phyloP scores from a whole-genome alignment of 2,797 vertebrate species.

The Columba guinea region DNA sequence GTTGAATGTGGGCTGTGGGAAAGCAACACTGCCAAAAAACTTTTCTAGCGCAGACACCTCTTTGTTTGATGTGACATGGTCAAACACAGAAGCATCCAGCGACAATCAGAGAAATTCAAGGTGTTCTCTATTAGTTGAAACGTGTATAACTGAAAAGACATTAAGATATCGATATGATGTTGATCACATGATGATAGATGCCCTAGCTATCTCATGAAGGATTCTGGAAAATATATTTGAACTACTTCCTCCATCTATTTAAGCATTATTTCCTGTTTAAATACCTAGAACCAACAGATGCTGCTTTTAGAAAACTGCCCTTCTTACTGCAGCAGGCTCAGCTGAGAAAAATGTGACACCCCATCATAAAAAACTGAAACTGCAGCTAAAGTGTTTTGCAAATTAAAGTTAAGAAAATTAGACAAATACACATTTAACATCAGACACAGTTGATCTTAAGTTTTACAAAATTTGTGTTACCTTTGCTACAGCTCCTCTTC shows the following conservation, averaged over 20 bases:
- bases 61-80: background rate
- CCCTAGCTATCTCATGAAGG: background rate
- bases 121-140: background rate
- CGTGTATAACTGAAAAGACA: background rate
- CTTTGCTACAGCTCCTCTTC: background rate
- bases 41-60: background rate
- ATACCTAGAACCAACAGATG: background rate
- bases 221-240: background rate
- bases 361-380: background rate
- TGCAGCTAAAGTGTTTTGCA: background rate
- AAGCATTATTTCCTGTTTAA: background rate
- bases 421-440: background rate
- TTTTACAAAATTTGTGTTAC: background rate
- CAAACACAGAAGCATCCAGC: background rate
- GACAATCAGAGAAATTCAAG: background rate
- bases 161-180: background rate
- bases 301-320: background rate
- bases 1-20: background rate
- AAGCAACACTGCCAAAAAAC: background rate
- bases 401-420: background rate
- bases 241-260: background rate
- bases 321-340: background rate
- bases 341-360: accelerated
- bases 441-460: background rate
- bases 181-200: background rate